phyloP scores from a whole-genome alignment of 2,113 vertebrate genomes.

The Rhynchomys soricoides region DNA sequence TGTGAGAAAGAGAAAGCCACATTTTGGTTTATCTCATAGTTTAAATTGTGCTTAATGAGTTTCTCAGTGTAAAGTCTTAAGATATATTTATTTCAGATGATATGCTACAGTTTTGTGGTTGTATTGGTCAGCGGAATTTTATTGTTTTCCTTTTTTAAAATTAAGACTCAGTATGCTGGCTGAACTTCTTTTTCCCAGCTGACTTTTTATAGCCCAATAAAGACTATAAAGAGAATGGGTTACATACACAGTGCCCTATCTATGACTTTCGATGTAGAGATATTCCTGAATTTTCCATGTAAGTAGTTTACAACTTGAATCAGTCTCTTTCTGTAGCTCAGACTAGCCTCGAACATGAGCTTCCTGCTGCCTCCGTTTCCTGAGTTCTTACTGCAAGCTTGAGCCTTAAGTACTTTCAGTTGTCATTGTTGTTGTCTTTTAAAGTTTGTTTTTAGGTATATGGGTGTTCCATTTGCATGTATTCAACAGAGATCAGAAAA shows the following conservation, averaged over 20 bases:
- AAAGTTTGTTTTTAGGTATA: background rate
- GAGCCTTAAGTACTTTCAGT: background rate
- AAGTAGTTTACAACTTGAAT: constrained; percentile 46
- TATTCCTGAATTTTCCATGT: constrained; percentile 43
- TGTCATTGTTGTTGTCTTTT: background rate
- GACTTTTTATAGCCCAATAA: constrained; percentile 17
- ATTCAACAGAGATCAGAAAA: background rate
- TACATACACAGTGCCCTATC: background rate
- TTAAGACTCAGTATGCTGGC: constrained; percentile 29
- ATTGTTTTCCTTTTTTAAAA: constrained; percentile 51
- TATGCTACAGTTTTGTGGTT: constrained; percentile 25
- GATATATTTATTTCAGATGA: constrained; percentile 29
- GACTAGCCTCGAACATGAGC: background rate
- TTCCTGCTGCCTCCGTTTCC: background rate
- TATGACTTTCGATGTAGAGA: background rate
- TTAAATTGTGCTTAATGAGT: constrained; percentile 35
- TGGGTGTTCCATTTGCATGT: too few relatives aligned
- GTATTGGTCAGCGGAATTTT: background rate
- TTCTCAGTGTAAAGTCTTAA: constrained; percentile 6
- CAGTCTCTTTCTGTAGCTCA: background rate
- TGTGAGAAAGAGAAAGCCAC: constrained; percentile 30
- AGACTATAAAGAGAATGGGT: background rate
- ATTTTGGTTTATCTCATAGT: constrained; percentile 43
- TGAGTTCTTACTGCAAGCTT: background rate
- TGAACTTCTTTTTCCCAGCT: background rate